Base-by-base conservation (phyloP, 2,888 invertebrate species). In the Augochlorella aurata region DNA sequence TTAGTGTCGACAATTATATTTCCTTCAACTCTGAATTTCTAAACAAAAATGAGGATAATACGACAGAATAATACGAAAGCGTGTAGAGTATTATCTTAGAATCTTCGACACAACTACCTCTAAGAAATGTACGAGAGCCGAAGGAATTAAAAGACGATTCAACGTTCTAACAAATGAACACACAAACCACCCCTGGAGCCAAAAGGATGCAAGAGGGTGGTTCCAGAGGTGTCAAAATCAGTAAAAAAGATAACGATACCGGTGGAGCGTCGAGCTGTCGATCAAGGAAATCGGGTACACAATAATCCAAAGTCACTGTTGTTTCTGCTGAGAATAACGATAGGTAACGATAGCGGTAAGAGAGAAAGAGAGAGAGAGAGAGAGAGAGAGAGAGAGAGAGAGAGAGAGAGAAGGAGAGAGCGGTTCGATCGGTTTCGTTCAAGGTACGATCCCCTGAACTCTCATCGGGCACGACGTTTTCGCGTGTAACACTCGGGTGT, bases 371-470 rank as follows among this genome's bases (percentile, higher is more conserved):
- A 50, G 3, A 52, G n/a, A 50, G 8, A 9, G 0, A n/a, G 10
- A 52, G 0, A 54, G 12, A 24, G 54, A 24, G 21, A 54, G 58
- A 58, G 24, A 58, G 58, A 24, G 58, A 21, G 58, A 21, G 10
- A 52, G 0, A 54, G 12, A 24, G 54, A 24, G 21, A 54, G 21
- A 58, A 14, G 12, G 21, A 14, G 58, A 12, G 58, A 0, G 38
- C 47, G 45, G 1, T 69, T 77, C 81, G 82, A 74, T 82, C 66
- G 71, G 38, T 68, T 71, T 69, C 70, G 63, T 73, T 74, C 70
- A 49, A 54, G 18, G 29, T 49, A 14, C 77, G 77, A 68, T 29
- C 54, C 50, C 68, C 24, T 38, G 63, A 75, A 61, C 29, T 68
- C 18, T 68, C 72, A 45, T 75, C 54, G 72, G 44, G 38, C 47